These are phyloP conservation scores for Andrena bicolor DNA, from an alignment of 2,888 invertebrate species.

Conservation along the genomic window DNA sequence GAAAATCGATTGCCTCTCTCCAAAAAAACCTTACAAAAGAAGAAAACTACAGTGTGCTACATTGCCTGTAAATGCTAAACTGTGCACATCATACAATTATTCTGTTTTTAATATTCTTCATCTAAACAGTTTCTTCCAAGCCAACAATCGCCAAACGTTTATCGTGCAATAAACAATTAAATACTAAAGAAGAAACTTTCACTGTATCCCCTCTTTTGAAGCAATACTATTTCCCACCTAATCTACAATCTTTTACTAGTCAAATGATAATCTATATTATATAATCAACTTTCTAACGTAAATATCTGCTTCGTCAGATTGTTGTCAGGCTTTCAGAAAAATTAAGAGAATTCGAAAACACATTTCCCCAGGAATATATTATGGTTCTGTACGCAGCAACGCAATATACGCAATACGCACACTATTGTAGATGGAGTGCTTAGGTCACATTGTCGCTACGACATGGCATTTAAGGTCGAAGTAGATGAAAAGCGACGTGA, in stretches of 20 bases:
- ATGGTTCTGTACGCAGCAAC: neutral
- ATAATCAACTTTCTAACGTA: no score
- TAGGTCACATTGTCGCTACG: neutral
- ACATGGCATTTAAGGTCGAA: neutral
- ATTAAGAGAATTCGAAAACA: neutral
- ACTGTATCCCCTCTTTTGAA: no score
- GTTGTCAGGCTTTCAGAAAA: neutral
- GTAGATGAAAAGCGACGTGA: neutral
- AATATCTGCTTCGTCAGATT: no score
- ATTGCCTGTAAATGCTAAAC: neutral
- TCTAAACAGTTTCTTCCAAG: no score
- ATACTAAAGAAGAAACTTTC: no score
- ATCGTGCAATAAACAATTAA: no score
- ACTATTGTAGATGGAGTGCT: neutral
- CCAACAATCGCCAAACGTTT: no score
- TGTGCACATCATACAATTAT: neutral
- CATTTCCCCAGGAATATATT: neutral
- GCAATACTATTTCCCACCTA: no score
- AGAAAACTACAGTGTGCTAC: neutral
- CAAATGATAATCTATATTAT: no score
- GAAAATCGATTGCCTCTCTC: neutral
- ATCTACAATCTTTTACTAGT: no score
- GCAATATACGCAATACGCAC: neutral
- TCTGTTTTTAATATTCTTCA: no score
- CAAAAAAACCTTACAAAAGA: neutral